Base-by-base conservation (phyloP, 2,797 vertebrate species). In the Pampus argenteus region DNA sequence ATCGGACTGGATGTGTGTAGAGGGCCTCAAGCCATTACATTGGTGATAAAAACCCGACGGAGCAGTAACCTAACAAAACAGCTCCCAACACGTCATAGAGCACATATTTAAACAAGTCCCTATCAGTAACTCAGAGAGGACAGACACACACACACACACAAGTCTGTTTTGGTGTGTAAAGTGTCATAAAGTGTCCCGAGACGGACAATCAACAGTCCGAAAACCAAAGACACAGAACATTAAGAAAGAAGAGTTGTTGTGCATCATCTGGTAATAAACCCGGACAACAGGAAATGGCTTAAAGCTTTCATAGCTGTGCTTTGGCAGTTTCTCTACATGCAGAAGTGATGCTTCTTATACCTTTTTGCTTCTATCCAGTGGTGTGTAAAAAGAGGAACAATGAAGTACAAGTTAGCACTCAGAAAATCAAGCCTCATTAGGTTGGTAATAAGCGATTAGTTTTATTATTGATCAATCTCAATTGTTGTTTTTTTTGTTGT, bases 381-480 rank as follows among this genome's bases (percentile, higher is more conserved):
- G 6, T 14, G 49, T 51, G 17, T 18, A 44, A 44, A 44, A 18
- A 44, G 40, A 44, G 55, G 17, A 28, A 34, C 11, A n/a, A 23
- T 20, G 11, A 22, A n/a, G 44, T 9, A 20, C 15, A 26, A 45
- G 52, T 64, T 48, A 31, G 31, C 10, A 13, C 13, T 18, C 50
- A 50, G 22, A 58, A 59, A 64, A 50, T 49, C 44, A 52, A 76
- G 52, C 10, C 58, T 64, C 34, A 69, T 56, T 71, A 42, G 17
- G 38, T 4, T 3, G 15, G 14, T 23, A 28, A 57, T 20, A n/a
- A 44, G 28, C 26, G 25, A n/a, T 22, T 57, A 5, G 57, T 63
- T 71, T 52, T 17, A 34, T 49, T 22, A 52, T 34, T 4, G 8
- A 45, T 56, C 15, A 4, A 67, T 51, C 23, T 20, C 45, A 28